Conservation (phyloP, 2,888 invertebrate species). For the Clanis bilineata region DNA sequence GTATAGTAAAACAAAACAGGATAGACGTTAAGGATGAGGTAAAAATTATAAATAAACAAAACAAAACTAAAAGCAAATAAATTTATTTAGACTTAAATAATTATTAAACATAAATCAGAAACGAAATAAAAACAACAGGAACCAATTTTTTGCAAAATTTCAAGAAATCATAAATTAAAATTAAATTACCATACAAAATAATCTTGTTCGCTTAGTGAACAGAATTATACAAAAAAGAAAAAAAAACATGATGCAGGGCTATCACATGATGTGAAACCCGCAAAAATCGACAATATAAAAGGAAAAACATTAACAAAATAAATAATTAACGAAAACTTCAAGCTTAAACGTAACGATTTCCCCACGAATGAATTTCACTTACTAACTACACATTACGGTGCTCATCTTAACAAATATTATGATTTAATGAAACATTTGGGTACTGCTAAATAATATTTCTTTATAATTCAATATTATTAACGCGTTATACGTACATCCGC, state of each 20-base stretch:
- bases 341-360: slow-evolving; percentile 82
- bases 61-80: slow-evolving; percentile 73
- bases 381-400: slow-evolving; percentile 30
- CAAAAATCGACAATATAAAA: slow-evolving; percentile 54
- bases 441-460: neutral
- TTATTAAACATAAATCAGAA: slow-evolving; percentile 72
- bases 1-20: neutral
- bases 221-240: slow-evolving; percentile 22
- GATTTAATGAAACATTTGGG: neutral
- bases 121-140: slow-evolving; percentile 83
- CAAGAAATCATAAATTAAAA: slow-evolving; percentile 15
- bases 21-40: slow-evolving; percentile 3
- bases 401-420: neutral
- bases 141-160: slow-evolving; percentile 48
- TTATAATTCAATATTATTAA: neutral
- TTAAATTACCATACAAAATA: slow-evolving; percentile 14
- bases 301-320: slow-evolving; percentile 73
- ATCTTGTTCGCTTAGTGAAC: slow-evolving; percentile 12
- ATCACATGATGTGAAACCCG: slow-evolving; percentile 56
- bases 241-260: slow-evolving; percentile 21
- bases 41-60: slow-evolving; percentile 50
- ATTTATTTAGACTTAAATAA: slow-evolving; percentile 73
- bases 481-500: neutral
- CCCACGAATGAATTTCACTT: slow-evolving; percentile 55
- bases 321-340: slow-evolving; percentile 73